These are phyloP conservation scores for Spheniscus humboldti DNA, from an alignment of 2,797 vertebrate genomes.

Conservation along the genomic window DNA sequence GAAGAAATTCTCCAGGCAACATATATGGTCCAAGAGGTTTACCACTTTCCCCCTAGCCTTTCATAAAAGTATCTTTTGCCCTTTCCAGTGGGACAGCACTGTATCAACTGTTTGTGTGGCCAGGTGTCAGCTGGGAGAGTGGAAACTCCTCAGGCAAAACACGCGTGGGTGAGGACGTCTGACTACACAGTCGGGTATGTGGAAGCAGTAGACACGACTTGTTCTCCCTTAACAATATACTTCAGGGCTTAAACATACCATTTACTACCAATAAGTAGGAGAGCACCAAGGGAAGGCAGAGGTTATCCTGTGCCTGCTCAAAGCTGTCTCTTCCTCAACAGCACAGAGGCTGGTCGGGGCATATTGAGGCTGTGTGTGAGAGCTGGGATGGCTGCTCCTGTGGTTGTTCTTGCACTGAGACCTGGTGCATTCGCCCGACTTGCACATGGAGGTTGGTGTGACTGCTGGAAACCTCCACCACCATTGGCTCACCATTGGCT, in stretches of 20 bases:
- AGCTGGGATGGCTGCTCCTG: not conserved
- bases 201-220: not conserved
- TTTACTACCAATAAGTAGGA: not conserved
- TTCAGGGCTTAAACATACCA: not conserved
- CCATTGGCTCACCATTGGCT: not conserved
- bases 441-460: not conserved
- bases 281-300: not conserved
- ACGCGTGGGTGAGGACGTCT: accelerated
- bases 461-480: not conserved
- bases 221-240: not conserved
- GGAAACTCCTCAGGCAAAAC: not conserved
- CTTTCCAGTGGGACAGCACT: not conserved
- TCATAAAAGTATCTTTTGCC: not conserved
- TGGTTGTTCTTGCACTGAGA: accelerated
- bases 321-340: not conserved
- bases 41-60: not conserved
- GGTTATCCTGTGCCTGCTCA: not conserved
- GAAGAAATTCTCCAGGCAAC: not conserved
- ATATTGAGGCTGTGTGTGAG: not conserved
- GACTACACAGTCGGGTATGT: accelerated
- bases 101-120: not conserved
- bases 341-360: not conserved
- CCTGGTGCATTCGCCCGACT: accelerated
- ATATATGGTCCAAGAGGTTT: not conserved
- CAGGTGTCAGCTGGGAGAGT: not conserved